Conservation (phyloP, 2,797 vertebrate species). For the Sebastes dallii region DNA sequence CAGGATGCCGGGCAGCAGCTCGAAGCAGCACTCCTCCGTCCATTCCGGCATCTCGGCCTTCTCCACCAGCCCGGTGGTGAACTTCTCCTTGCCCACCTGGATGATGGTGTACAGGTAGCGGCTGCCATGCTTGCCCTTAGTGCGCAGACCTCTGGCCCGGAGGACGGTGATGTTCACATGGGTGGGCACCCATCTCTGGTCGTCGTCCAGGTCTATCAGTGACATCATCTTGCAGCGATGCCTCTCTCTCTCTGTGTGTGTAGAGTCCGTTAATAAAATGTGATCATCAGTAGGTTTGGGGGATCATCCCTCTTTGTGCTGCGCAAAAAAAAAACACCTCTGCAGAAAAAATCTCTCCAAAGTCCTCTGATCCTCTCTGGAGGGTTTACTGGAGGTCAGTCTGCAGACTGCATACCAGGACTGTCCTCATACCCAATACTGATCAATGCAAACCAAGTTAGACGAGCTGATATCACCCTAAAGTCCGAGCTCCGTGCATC, state of each 20-base stretch:
- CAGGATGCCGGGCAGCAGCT: constrained; percentile 89
- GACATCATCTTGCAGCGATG: constrained; percentile 79
- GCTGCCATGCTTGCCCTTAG: constrained; percentile 91
- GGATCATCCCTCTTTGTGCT: constrained; percentile 29
- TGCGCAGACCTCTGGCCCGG: constrained; percentile 88
- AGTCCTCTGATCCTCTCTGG: constrained; percentile 28
- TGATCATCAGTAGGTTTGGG: not conserved
- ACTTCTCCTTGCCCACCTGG: constrained; percentile 94
- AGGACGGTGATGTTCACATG: constrained; percentile 94
- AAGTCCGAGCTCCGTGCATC: constrained; percentile 5
- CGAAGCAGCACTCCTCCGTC: constrained; percentile 91
- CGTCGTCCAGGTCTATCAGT: constrained; percentile 84
- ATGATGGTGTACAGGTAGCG: constrained; percentile 94
- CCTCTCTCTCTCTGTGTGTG: too few species aligned
- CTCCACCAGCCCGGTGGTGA: constrained; percentile 93
- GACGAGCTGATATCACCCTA: not conserved
- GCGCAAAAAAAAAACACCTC: constrained; percentile 45
- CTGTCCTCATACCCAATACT: constrained; percentile 6
- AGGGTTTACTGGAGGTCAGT: constrained; percentile 50
- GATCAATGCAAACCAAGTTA: constrained; percentile 35
- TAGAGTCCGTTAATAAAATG: not conserved
- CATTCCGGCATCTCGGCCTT: constrained; percentile 89
- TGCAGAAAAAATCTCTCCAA: constrained; percentile 62
- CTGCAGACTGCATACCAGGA: not conserved
- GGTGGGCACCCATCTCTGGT: constrained; percentile 92